Percentiles rank a stretch among this genome's conserved stretches.
Evolutionary conservation across 2,888 invertebrate species (phyloP).

Genomic region (Cephonodes hylas): DNA sequence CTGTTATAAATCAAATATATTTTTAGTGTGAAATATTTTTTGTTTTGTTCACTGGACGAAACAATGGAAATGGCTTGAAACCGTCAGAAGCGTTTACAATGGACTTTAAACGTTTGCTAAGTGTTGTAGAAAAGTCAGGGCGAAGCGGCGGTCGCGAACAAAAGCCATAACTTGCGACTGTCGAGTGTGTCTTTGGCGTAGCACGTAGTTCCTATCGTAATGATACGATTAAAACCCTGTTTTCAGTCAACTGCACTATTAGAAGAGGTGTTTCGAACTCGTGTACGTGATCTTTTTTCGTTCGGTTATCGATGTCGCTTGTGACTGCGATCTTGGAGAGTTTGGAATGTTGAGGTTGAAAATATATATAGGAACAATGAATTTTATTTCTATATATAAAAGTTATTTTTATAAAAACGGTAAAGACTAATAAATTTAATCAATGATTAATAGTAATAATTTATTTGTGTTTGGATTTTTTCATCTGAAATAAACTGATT

Average conservation of each 20-base stretch:
- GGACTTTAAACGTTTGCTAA: slow-evolving; percentile 57
- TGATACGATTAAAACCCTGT: slow-evolving; percentile 24
- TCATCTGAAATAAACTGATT: too few species aligned
- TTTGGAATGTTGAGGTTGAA: not conserved
- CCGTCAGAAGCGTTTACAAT: slow-evolving; percentile 58
- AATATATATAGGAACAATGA: not conserved
- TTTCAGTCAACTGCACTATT: slow-evolving; percentile 10
- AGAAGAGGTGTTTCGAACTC: not conserved
- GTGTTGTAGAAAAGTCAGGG: slow-evolving; percentile 61
- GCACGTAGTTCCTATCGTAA: slow-evolving; percentile 28
- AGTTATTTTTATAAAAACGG: too few species aligned
- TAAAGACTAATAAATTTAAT: too few species aligned
- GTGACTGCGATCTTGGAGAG: not conserved
- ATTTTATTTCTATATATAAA: too few species aligned
- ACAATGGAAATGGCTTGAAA: slow-evolving; percentile 54
- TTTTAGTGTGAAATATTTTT: slow-evolving; percentile 36
- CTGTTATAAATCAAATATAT: slow-evolving; percentile 23
- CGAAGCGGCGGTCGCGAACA: slow-evolving; percentile 49
- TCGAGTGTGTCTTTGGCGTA: slow-evolving; percentile 36
- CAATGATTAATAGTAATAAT: too few species aligned
- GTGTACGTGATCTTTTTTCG: not conserved
- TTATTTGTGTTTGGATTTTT: too few species aligned
- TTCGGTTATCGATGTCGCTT: not conserved
- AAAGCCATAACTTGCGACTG: slow-evolving; percentile 51
- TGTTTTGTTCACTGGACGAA: slow-evolving; percentile 22